Base-by-base conservation (phyloP, 2,113 vertebrate genomes). In the Albula glossodonta region DNA sequence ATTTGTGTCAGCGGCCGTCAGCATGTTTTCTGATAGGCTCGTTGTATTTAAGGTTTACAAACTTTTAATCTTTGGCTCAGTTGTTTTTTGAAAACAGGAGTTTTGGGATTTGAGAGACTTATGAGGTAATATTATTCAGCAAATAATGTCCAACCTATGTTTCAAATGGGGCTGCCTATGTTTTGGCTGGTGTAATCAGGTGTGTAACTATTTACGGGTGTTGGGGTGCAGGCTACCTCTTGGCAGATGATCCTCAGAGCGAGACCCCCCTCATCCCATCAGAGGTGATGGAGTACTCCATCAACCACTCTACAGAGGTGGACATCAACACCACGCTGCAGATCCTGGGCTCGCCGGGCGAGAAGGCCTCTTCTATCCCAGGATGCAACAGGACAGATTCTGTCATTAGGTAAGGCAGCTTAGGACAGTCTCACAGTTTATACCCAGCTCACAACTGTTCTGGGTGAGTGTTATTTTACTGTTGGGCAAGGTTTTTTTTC, bases 211-310 rank as follows among this genome's bases (percentile, higher is more conserved):
- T 80, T 56, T 80, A 11, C 51, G 78, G 85, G 50, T 51, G 41
- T 84, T 11, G 77, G n/a, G 89, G 19, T 80, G 31, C 94, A 99
- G 98, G 98, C 92, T 99, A 99, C 95, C 95, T 99, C 93, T 96
- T 99, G 93, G 98, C 98, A 93, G 97, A 99, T 93, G 98, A 99
- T 94, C 97, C 97, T 96, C 98, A 99, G 97, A 97, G 98, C 87
- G 98, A 99, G 95, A 99, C 98, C 87, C 98, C 98, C 3, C 88
- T 99, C 94, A 99, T 99, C 95, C 98, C 98, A 93, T 95, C 97
- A 51, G 98, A 99, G 95, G 96, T 99, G 93, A 99, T 99, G 98
- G 98, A 98, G 94, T 98, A 98, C 93, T 99, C 98, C 91, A 99
- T 99, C 93, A 98, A 98, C 92, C 97, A 99, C 94, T 97, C 98